Evolutionary conservation across 2,888 invertebrate species (phyloP), one percentile per base, ranked within the genome.

Genomic region (Lissocephala sabroskyi): DNA sequence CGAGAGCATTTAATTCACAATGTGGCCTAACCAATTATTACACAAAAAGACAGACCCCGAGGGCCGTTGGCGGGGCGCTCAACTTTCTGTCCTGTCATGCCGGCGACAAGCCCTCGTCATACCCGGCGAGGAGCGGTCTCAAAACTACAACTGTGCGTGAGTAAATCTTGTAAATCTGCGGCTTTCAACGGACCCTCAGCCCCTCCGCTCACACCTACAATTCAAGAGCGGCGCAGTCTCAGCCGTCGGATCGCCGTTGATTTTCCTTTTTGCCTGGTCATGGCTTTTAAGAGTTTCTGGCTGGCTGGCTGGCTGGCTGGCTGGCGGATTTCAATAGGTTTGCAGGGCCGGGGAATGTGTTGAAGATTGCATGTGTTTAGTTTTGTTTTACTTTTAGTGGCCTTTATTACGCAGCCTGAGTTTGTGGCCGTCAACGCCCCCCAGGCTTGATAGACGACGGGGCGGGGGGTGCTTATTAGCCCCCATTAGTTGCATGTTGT

Each of bases 121-220:
- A n/a, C n/a, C n/a, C n/a, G n/a, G n/a, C n/a, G n/a, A n/a, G n/a
- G n/a, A 13, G 13, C n/a, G 13, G 1, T n/a, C 41, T 43, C 45
- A 45, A 41, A 54, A 17, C 10, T 13, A 11, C 13, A 13, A 6
- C 40, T 45, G 49, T 56, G 52, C 71, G 78, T 77, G 75, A 66
- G 56, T 62, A 75, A 77, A 59, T 70, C 78, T 77, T 77, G 68
- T 68, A 68, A 68, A 68, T 77, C 75, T 70, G 48, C 52, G 55
- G 56, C 68, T 75, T 70, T 68, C 68, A 65, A 62, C 75, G 48
- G 23, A 23, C 3, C 7, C 35, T 16, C 13, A 35, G 16, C 35
- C 35, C 7, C 65, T 33, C 29, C 50, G n/a, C n/a, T n/a, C n/a
- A n/a, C n/a, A n/a, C n/a, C n/a, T n/a, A n/a, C n/a, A n/a, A n/a